Evolutionary conservation across 2,113 vertebrate species (phyloP).

Genomic region (Meriones unguiculatus): DNA sequence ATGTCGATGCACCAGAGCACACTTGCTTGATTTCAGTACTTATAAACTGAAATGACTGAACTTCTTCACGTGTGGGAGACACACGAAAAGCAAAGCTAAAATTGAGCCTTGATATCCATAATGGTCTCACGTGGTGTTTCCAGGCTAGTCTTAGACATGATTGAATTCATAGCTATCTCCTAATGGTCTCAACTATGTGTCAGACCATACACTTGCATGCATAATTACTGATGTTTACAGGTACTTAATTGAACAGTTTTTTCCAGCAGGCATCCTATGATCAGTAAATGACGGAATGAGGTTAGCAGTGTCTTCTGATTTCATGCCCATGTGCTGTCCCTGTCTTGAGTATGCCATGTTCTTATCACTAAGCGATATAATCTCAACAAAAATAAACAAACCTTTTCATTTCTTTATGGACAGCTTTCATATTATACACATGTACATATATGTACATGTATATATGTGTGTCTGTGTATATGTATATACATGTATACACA

Average conservation of each 20-base stretch:
- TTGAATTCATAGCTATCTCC: background rate
- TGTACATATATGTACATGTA: background rate
- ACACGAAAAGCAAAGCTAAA: background rate
- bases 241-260: background rate
- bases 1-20: background rate
- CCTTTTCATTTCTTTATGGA: background rate
- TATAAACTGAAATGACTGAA: background rate
- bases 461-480: background rate
- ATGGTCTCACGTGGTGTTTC: background rate
- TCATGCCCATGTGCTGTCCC: background rate
- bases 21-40: background rate
- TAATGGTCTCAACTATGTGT: background rate
- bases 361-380: background rate
- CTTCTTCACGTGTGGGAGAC: background rate
- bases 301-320: conserved; percentile 25
- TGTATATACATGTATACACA: background rate
- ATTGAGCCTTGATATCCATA: background rate
- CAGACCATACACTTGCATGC: background rate
- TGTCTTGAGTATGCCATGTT: background rate
- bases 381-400: background rate
- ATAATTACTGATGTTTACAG: background rate
- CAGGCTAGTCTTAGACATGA: background rate
- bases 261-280: background rate
- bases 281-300: background rate
- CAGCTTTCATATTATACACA: background rate